phyloP scores from a whole-genome alignment of 2,113 vertebrate species.

The Gymnobelideus leadbeateri region DNA sequence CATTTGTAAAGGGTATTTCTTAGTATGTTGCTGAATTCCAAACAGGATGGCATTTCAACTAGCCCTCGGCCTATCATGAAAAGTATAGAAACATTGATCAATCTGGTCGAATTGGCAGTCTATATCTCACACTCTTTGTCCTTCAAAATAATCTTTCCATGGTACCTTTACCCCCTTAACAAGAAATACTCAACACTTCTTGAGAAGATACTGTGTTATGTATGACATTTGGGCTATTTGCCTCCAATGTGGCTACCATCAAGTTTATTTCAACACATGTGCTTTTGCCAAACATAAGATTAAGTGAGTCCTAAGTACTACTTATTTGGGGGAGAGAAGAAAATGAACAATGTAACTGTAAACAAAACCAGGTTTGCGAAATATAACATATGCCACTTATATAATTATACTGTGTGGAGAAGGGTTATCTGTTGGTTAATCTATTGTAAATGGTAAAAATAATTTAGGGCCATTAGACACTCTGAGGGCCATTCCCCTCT shows the following conservation, averaged over 20 bases:
- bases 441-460: background rate
- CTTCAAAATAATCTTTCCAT: background rate
- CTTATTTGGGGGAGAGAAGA: constrained; percentile 35
- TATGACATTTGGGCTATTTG: constrained; percentile 46
- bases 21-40: constrained; percentile 13
- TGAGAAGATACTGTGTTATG: background rate
- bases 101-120: background rate
- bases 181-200: background rate
- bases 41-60: background rate
- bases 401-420: constrained; percentile 21
- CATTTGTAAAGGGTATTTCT: constrained; percentile 48
- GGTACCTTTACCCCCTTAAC: constrained; percentile 29
- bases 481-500: background rate
- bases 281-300: background rate
- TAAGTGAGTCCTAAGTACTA: background rate
- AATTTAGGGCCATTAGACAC: constrained; percentile 38
- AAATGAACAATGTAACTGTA: constrained; percentile 33
- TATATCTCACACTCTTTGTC: background rate
- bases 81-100: constrained; percentile 40
- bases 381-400: constrained; percentile 13
- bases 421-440: constrained; percentile 36
- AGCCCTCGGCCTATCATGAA: constrained; percentile 11
- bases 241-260: constrained; percentile 19
- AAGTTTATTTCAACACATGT: constrained; percentile 43
- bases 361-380: constrained; percentile 44